Evolutionary conservation across 2,113 vertebrate species (phyloP), one percentile per base, ranked within the genome.

Genomic region (Ivindomyrus marchei): DNA sequence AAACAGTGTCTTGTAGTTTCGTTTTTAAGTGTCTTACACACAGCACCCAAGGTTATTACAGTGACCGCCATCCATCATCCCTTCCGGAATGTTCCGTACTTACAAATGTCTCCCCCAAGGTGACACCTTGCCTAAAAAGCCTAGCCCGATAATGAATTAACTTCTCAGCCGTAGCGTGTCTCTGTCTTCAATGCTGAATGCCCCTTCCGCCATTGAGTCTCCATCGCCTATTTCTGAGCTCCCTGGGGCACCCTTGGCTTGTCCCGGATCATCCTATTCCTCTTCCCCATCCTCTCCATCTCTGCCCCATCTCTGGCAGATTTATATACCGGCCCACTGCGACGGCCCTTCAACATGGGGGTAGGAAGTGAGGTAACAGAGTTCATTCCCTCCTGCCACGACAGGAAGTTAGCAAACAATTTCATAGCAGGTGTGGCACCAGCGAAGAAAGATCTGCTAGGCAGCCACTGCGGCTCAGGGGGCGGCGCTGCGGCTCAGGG

Each of bases 31-130:
- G 42, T 85, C 15, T 42, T 80, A 15, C 74, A 17, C 31, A 42
- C 31, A 6, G 45, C 45, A 85, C 7, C 83, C 83, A 24, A 85
- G 8, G 45, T 85, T 85, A 85, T 24, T 42, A 17, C 77, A 83
- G 42, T 24, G 36, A 83, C 77, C 42, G 39, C 36, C 39, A 17
- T 85, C 83, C 39, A 85, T 85, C 83, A 85, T 15, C 83, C 45
- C 83, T 24, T 85, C 42, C 42, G 24, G 42, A 85, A 85, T 46
- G 83, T 46, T 47, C 83, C 46, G 83, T 47, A n/a, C 83, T 85
- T 39, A 83, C 42, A 45, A 85, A 42, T 31, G 74, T 8, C 74
- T 80, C 74, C 15, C 15, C 36, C 74, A 80, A 36, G 74, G 36
- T 80, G 74, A 80, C 15, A 80, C 31, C 36, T 42, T 15, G 36